Evolutionary conservation across 2,888 invertebrate species (phyloP).

Genomic region (Cerceris rybyensis): DNA sequence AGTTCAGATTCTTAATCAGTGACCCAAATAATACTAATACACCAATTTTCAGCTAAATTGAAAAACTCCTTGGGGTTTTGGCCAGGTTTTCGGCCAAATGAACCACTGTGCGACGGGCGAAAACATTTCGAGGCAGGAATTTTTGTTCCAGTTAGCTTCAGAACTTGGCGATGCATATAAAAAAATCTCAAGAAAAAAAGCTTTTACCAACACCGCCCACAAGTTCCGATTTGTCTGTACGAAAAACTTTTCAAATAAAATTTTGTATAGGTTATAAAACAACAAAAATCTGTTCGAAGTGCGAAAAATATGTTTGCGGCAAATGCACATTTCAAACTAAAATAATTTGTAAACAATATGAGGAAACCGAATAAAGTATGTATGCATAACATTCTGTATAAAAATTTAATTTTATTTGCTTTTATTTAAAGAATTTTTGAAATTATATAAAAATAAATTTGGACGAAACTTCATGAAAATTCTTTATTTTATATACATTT

Average conservation of each 20-base stretch:
- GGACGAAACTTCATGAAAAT: too few species aligned
- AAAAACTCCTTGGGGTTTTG: too few species aligned
- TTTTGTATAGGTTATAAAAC: conserved; percentile 20
- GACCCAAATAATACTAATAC: too few species aligned
- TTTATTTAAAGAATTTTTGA: too few species aligned
- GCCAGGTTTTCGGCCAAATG: too few species aligned
- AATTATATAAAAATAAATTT: too few species aligned
- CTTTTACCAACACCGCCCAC: conserved; percentile 6
- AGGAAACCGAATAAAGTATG: conserved; percentile 15
- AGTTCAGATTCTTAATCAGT: too few species aligned
- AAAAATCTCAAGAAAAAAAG: conserved; percentile 16
- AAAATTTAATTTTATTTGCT: too few species aligned
- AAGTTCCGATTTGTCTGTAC: conserved; percentile 23
- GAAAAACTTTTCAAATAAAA: conserved; percentile 28
- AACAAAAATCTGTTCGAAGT: conserved; percentile 21
- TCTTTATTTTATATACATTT: too few species aligned
- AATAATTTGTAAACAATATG: conserved; percentile 10
- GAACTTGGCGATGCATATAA: conserved; percentile 12
- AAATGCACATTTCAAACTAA: conserved; percentile 18
- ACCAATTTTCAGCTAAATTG: too few species aligned
- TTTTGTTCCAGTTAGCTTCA: conserved; percentile 26
- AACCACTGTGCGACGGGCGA: conserved; percentile 1
- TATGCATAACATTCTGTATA: too few species aligned
- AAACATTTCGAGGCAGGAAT: conserved; percentile 25
- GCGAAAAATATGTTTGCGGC: conserved; percentile 12